Conservation (phyloP, 2,797 vertebrate species). For the Sebastolobus altivelis region DNA sequence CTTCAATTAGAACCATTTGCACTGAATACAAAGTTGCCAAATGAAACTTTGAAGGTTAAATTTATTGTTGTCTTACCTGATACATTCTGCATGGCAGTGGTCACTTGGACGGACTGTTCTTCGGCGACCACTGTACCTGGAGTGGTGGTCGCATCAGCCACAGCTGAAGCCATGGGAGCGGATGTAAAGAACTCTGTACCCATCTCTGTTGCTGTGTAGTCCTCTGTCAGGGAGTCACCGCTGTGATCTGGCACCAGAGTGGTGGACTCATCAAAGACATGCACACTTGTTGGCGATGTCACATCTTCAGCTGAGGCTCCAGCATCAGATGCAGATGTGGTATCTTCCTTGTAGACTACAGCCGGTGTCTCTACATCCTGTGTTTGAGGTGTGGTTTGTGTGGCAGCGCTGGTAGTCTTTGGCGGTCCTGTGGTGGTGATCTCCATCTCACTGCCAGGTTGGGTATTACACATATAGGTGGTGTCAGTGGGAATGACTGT, state of each 20-base stretch:
- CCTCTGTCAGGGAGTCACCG: constrained; percentile 67
- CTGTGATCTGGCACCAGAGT: constrained; percentile 70
- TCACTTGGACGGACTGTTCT: constrained; percentile 80
- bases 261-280: constrained; percentile 84
- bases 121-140: constrained; percentile 48
- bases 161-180: constrained; percentile 57
- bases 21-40: not conserved
- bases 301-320: constrained; percentile 78
- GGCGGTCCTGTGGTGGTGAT: constrained; percentile 10
- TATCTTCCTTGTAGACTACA: constrained; percentile 23
- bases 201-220: constrained; percentile 72
- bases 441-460: constrained; percentile 22
- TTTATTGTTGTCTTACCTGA: constrained; percentile 87
- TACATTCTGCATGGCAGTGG: constrained; percentile 76
- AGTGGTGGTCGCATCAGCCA: constrained; percentile 64
- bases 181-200: constrained; percentile 86
- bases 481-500: constrained; percentile 22
- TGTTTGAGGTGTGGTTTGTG: constrained; percentile 18
- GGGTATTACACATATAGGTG: constrained; percentile 50
- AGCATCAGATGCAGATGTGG: constrained; percentile 28
- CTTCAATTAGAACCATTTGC: not conserved
- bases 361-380: constrained; percentile 20
- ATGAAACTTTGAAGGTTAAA: not conserved
- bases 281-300: constrained; percentile 71
- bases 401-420: constrained; percentile 9